Percentiles rank a stretch among this genome's conserved stretches.
These are phyloP conservation scores for Conchocele bisecta DNA, from an alignment of 2,888 invertebrate species.

Conservation along the genomic window DNA sequence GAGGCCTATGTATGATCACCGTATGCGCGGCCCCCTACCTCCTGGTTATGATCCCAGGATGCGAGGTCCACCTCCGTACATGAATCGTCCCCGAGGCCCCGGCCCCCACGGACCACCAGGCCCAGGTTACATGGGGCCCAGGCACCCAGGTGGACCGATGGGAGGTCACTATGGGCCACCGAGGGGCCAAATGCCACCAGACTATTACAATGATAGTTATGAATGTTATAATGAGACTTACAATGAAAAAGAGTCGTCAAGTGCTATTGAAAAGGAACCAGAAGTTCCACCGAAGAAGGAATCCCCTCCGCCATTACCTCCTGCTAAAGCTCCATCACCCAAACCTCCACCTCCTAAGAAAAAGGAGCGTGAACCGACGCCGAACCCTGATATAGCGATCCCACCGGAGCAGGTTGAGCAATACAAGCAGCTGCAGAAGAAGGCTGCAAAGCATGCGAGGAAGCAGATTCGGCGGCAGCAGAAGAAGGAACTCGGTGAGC, in stretches of 20 bases:
- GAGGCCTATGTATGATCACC: slow-evolving; percentile 63
- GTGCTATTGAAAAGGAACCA: not conserved
- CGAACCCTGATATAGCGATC: slow-evolving; percentile 70
- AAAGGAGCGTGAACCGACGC: slow-evolving; percentile 67
- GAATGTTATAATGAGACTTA: no score
- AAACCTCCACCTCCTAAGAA: slow-evolving; percentile 75
- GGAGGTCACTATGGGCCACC: slow-evolving; percentile 44
- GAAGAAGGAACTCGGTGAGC: slow-evolving; percentile 77
- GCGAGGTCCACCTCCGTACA: slow-evolving; percentile 43
- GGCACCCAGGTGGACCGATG: slow-evolving; percentile 29
- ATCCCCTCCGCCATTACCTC: slow-evolving; percentile 73
- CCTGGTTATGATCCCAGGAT: slow-evolving; percentile 50
- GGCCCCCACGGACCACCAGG: slow-evolving; percentile 63
- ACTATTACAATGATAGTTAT: slow-evolving; percentile 28
- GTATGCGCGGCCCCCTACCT: slow-evolving; percentile 59
- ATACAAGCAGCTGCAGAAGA: slow-evolving; percentile 84
- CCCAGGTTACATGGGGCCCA: slow-evolving; percentile 54
- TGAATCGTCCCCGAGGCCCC: slow-evolving; percentile 55
- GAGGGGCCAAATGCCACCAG: slow-evolving; percentile 38
- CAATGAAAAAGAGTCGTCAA: no score
- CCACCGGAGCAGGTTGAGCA: slow-evolving; percentile 80
- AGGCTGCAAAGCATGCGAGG: slow-evolving; percentile 91
- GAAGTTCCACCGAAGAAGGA: slow-evolving; percentile 52
- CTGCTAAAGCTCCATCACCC: slow-evolving; percentile 74
- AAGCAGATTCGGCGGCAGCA: slow-evolving; percentile 88